Evolutionary conservation across 2,888 invertebrate genomes (phyloP).

Genomic region (Melanchra persicariae): DNA sequence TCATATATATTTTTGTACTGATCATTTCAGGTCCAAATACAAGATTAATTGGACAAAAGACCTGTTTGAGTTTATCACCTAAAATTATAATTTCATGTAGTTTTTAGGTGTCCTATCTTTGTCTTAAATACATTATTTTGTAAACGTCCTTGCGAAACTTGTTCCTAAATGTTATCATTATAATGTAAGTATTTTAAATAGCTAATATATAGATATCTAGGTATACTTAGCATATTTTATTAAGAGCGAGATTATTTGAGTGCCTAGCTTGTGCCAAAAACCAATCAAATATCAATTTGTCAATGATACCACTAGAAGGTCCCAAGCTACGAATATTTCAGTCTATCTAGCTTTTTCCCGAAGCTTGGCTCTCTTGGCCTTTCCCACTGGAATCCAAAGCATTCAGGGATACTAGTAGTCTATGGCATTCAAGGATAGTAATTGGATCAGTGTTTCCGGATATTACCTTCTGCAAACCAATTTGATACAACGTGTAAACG

Average conservation of each 20-base stretch:
- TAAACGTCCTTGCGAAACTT: neutral
- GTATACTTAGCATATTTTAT: neutral
- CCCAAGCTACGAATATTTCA: no score
- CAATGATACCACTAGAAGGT: no score
- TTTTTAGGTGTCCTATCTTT: neutral
- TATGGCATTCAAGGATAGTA: no score
- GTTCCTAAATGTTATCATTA: neutral
- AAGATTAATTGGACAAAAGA: neutral
- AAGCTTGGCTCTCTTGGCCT: no score
- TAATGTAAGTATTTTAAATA: neutral
- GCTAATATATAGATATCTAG: no score
- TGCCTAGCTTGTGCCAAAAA: neutral
- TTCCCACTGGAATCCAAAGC: no score
- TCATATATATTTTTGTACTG: constrained; percentile 10
- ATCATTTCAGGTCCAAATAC: neutral
- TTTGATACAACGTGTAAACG: no score
- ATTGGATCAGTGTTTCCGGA: no score
- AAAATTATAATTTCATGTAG: neutral
- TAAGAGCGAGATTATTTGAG: neutral
- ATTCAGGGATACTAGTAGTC: no score
- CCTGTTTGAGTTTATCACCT: neutral
- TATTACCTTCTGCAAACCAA: no score
- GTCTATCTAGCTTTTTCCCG: no score
- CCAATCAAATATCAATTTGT: neutral
- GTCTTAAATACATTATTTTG: constrained; percentile 8